Evolutionary conservation across 2,113 vertebrate genomes (phyloP).

Genomic region (Monarcha castaneiventris): DNA sequence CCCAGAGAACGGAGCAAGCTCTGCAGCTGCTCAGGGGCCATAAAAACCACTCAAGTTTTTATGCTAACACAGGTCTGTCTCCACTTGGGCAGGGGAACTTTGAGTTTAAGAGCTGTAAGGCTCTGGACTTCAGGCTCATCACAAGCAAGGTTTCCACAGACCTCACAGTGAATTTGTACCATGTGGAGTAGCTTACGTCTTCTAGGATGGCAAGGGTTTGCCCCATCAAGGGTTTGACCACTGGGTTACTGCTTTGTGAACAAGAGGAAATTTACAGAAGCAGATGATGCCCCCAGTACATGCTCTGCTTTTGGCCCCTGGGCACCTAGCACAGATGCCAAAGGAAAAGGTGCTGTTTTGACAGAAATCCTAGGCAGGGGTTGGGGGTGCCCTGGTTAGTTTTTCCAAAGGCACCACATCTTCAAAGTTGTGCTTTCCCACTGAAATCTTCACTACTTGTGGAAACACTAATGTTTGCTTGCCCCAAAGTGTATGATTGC

Average conservation of each 20-base stretch:
- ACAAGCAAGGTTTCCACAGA: background rate
- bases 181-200: background rate
- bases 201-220: background rate
- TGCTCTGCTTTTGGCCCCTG: background rate
- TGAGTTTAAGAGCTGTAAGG: background rate
- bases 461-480: background rate
- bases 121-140: background rate
- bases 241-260: background rate
- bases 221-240: background rate
- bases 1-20: background rate
- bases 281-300: background rate
- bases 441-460: background rate
- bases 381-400: background rate
- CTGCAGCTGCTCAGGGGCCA: background rate
- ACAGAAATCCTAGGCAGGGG: background rate
- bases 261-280: background rate
- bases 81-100: background rate
- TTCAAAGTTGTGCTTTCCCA: background rate
- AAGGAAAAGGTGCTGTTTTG: background rate
- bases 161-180: background rate
- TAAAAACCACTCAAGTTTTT: background rate
- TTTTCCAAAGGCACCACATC: background rate
- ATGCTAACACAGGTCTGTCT: background rate
- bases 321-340: background rate
- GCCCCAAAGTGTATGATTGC: background rate